Conservation (phyloP, 2,113 vertebrate genomes). For the Brienomyrus brachyistius region DNA sequence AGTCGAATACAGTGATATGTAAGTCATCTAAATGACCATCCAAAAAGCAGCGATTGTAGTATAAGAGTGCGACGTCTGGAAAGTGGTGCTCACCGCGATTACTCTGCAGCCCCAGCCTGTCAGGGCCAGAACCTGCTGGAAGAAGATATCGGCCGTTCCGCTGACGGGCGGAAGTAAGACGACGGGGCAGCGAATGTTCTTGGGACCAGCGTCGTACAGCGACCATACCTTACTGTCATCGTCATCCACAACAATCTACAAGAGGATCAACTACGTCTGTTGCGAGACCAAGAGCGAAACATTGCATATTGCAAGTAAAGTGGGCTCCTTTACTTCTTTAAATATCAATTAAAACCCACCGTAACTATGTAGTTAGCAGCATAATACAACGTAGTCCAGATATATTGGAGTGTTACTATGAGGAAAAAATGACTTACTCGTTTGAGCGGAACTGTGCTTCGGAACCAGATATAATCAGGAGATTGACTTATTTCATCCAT, state of each 20-base stretch:
- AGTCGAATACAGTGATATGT: not conserved
- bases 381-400: not conserved
- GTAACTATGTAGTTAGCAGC: not conserved
- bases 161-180: constrained; percentile 94
- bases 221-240: constrained; percentile 99
- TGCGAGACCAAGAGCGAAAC: not conserved
- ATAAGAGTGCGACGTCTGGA: not conserved
- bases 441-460: constrained; percentile 94
- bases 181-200: constrained; percentile 87
- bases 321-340: not conserved
- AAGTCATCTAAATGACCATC: not conserved
- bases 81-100: constrained; percentile 76
- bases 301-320: not conserved
- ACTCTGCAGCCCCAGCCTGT: constrained; percentile 95
- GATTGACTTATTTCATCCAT: constrained; percentile 98
- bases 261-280: not conserved
- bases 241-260: constrained; percentile 92
- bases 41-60: not conserved
- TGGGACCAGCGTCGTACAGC: constrained; percentile 87
- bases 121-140: constrained; percentile 88
- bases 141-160: constrained; percentile 94
- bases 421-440: constrained; percentile 64
- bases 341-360: not conserved
- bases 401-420: not conserved
- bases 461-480: constrained; percentile 98